Conservation (phyloP, 2,888 invertebrate species). For the Amphipyra berbera region DNA sequence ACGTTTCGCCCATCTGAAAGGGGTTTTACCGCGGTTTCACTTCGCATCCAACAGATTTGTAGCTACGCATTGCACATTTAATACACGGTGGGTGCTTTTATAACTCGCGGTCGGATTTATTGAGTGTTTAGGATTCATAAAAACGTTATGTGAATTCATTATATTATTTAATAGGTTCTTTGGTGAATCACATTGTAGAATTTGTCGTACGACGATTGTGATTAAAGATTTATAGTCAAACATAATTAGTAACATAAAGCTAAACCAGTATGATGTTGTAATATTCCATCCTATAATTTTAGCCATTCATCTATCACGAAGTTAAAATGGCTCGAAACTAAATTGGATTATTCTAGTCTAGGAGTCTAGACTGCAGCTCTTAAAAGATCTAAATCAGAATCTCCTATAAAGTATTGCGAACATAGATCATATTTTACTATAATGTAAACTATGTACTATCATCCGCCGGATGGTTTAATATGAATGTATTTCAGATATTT, state of each 20-base stretch:
- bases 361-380: slow-evolving; percentile 51
- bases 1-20: slow-evolving; percentile 76
- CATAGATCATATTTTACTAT: slow-evolving; percentile 6
- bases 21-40: slow-evolving; percentile 73
- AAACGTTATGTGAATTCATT: slow-evolving; percentile 80
- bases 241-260: not conserved
- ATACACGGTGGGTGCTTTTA: slow-evolving; percentile 72
- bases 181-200: slow-evolving; percentile 67
- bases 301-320: not conserved
- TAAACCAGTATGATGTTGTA: not conserved
- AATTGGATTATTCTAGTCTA: slow-evolving; percentile 33
- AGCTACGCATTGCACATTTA: slow-evolving; percentile 72
- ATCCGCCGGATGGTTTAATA: slow-evolving; percentile 1
- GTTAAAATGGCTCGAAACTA: slow-evolving; percentile 4
- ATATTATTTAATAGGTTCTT: slow-evolving; percentile 67
- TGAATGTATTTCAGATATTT: not conserved
- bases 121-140: slow-evolving; percentile 86
- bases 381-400: not conserved
- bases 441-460: not conserved
- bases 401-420: slow-evolving; percentile 3
- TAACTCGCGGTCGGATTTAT: slow-evolving; percentile 79
- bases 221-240: slow-evolving; percentile 22
- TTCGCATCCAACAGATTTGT: slow-evolving; percentile 79
- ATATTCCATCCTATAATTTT: slow-evolving; percentile 2
- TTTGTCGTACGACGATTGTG: slow-evolving; percentile 56